Evolutionary conservation across 2,888 invertebrate species (phyloP).

Genomic region (Calephelis perditalis): DNA sequence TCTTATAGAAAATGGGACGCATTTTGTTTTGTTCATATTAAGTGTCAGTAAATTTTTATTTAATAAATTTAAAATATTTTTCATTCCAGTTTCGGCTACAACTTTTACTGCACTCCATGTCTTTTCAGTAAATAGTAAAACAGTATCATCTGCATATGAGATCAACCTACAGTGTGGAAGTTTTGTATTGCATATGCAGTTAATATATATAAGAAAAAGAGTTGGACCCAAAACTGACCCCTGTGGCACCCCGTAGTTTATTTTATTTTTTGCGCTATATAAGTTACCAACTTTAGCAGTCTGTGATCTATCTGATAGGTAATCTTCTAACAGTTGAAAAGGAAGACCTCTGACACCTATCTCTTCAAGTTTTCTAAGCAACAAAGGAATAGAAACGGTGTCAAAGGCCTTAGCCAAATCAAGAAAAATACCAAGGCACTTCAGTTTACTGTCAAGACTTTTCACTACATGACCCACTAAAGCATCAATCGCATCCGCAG

Average conservation of each 20-base stretch:
- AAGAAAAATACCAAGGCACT: constrained; percentile 5
- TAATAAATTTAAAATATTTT: neutral
- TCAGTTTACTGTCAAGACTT: neutral
- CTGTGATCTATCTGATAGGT: constrained; percentile 5
- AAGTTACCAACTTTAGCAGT: neutral
- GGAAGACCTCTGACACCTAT: neutral
- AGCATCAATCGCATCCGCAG: neutral
- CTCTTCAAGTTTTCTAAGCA: constrained; percentile 1
- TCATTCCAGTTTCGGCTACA: neutral
- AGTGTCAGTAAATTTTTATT: constrained; percentile 10
- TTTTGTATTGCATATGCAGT: neutral
- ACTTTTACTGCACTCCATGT: neutral
- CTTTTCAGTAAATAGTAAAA: neutral
- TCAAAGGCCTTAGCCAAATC: constrained; percentile 12
- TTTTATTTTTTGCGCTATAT: neutral
- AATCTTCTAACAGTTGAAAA: neutral
- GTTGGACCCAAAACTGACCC: constrained; percentile 2
- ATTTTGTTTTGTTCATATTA: constrained; percentile 8
- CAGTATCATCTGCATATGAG: constrained; percentile 10
- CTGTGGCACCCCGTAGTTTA: neutral
- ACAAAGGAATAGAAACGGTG: constrained; percentile 2
- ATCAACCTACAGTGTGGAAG: neutral
- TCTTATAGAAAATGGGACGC: neutral
- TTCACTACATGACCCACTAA: neutral
- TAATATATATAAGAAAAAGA: neutral